phyloP scores from a whole-genome alignment of 2,797 vertebrate species.

The Pipistrellus pygmaeus region DNA sequence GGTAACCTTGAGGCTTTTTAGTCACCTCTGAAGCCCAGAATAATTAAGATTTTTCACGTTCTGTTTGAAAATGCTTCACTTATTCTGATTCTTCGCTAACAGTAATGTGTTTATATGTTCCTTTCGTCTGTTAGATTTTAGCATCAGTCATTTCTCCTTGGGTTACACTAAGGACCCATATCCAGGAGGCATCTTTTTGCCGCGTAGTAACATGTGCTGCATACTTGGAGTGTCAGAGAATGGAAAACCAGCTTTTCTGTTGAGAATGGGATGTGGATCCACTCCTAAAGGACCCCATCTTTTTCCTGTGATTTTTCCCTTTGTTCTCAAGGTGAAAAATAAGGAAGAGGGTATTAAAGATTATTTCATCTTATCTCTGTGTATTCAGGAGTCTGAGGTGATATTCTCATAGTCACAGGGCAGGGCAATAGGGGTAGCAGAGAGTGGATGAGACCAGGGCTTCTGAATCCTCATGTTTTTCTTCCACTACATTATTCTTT shows the following conservation, averaged over 20 bases:
- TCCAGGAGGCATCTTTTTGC: background rate
- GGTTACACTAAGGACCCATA: background rate
- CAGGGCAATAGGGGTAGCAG: background rate
- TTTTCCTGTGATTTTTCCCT: conserved; percentile 6
- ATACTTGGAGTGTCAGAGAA: background rate
- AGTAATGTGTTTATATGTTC: background rate
- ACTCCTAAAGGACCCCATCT: background rate
- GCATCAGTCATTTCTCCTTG: conserved; percentile 28
- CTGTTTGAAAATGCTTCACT: conserved; percentile 5
- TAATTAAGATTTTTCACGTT: conserved; percentile 45
- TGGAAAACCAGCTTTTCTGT: background rate
- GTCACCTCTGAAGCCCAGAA: conserved; percentile 1
- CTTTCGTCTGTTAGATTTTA: background rate
- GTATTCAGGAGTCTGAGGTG: background rate
- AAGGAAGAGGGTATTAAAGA: background rate
- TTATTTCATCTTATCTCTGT: conserved; percentile 11
- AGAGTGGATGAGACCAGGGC: background rate
- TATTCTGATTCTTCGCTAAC: background rate
- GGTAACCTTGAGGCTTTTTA: background rate
- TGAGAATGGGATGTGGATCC: background rate
- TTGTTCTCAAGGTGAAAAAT: background rate
- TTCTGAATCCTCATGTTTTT: background rate
- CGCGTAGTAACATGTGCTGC: background rate
- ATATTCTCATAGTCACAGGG: background rate
- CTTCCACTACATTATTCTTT: background rate